Base-by-base conservation (phyloP, 2,888 invertebrate genomes). In the Tribolium freemani region DNA sequence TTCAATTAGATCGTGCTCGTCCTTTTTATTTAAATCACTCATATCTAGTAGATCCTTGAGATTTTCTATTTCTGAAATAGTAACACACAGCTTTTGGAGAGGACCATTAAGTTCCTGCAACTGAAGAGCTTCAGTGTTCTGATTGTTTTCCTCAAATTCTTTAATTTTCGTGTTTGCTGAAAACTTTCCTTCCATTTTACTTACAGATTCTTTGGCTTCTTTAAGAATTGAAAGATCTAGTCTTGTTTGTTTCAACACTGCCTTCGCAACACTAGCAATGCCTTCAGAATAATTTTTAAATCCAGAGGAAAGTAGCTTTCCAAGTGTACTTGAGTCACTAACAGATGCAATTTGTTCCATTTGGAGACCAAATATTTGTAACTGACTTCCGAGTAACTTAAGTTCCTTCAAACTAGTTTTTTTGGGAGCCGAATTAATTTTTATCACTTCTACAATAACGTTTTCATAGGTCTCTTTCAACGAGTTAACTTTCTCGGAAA, bases 361-460 rank as follows among this genome's bases (percentile, higher is more conserved):
- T 45, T 67, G 16, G 72, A 26, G 3, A 51, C 68, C 3, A 80
- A 60, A 53, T 75, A 64, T 50, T 74, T 74, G 26, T 80, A 69
- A 5, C 78, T 75, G 45, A 73, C 66, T 1, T 77, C 20, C 21
- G 8, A 80, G 51, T 5, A 57, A 64, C 70, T 76, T 74, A 11
- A 77, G 26, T 50, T 61, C 48, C 9, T 48, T 56, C 56, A 30
- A 10, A 0, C 11, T 8, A 31, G 13, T 38, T 56, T 77, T 77
- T 13, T 79, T 76, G 9, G 74, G n/a, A 31, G 76, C 5, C 4
- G 81, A 80, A 69, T 81, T 81, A 0, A 80, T 60, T 72, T 81
- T 81, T 5, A 82, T 80, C 20, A 75, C 71, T 63, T 82, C 80
- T 11, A 82, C 76, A 10, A 81, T 54, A 13, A 79, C 30, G 46